phyloP scores from a whole-genome alignment of 2,888 invertebrate species.

The Apotomis capreana region DNA sequence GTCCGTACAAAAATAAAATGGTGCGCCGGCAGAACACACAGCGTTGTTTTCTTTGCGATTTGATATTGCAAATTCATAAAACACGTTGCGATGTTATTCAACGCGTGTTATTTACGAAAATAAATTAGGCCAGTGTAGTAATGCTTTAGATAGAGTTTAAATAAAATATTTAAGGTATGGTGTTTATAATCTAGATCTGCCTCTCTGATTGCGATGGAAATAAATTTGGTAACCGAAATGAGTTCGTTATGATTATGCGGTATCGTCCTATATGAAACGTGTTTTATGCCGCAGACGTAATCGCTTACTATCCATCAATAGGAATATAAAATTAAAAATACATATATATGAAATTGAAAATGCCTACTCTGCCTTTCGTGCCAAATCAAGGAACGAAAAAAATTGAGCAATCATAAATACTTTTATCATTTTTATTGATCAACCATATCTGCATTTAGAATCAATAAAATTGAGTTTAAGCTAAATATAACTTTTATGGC shows the following conservation, averaged over 20 bases:
- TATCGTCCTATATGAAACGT: slow-evolving; percentile 19
- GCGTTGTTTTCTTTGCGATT: slow-evolving; percentile 7
- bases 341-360: background rate
- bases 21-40: slow-evolving; percentile 23
- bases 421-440: background rate
- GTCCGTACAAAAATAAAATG: slow-evolving; percentile 13
- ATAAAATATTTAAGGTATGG: slow-evolving; percentile 35
- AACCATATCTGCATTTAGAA: background rate
- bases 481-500: slow-evolving; percentile 36
- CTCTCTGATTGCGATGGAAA: slow-evolving; percentile 22
- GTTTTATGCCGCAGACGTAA: slow-evolving; percentile 15
- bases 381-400: slow-evolving; percentile 7
- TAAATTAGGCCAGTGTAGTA: slow-evolving; percentile 31
- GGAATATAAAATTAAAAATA: background rate
- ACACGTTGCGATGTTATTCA: slow-evolving; percentile 23
- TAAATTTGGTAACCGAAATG: slow-evolving; percentile 33
- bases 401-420: background rate
- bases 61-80: slow-evolving; percentile 21
- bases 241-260: slow-evolving; percentile 18
- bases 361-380: background rate
- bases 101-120: slow-evolving; percentile 24
- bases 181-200: slow-evolving; percentile 24
- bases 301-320: slow-evolving; percentile 1
- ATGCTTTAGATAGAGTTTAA: slow-evolving; percentile 18
- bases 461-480: slow-evolving; percentile 1